Conservation (phyloP, 1,140 invertebrate species). For the Delia radicum region DNA sequence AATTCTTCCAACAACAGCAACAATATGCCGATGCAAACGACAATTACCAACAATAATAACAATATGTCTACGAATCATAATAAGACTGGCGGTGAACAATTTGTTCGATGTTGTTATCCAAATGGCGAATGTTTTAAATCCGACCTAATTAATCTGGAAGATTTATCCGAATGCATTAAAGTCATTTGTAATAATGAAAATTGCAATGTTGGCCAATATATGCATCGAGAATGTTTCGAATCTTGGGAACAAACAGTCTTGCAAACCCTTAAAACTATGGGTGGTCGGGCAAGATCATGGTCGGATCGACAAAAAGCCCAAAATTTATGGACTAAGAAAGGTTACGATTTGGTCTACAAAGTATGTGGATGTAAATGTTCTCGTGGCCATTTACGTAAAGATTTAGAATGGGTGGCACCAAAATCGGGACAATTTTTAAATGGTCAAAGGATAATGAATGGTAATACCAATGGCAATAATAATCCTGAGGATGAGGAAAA, state of each 20-base stretch:
- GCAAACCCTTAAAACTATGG: conserved; percentile 84
- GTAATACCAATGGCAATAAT: conserved; percentile 22
- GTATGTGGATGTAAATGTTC: conserved; percentile 86
- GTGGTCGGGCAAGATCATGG: conserved; percentile 88
- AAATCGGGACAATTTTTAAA: conserved; percentile 35
- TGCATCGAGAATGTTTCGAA: conserved; percentile 95
- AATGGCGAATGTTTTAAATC: conserved; percentile 73
- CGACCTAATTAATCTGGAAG: conserved; percentile 69
- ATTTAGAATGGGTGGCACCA: conserved; percentile 86
- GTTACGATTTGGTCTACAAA: conserved; percentile 90
- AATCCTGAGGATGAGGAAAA: conserved; percentile 56
- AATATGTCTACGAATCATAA: conserved; percentile 32
- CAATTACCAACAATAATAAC: conserved; percentile 24
- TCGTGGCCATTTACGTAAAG: conserved; percentile 89
- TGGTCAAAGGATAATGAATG: conserved; percentile 31
- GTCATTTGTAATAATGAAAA: conserved; percentile 95
- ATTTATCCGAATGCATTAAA: conserved; percentile 77
- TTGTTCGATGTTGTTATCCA: conserved; percentile 75
- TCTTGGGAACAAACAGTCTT: conserved; percentile 87
- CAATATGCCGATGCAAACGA: conserved; percentile 39
- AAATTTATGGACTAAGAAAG: conserved; percentile 97
- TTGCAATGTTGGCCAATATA: conserved; percentile 82
- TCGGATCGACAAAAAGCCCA: conserved; percentile 90
- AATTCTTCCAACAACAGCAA: conserved; percentile 28
- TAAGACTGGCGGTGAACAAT: conserved; percentile 32